Base-by-base conservation (phyloP, 2,888 invertebrate species). In the Neocrepidodera transversa region DNA sequence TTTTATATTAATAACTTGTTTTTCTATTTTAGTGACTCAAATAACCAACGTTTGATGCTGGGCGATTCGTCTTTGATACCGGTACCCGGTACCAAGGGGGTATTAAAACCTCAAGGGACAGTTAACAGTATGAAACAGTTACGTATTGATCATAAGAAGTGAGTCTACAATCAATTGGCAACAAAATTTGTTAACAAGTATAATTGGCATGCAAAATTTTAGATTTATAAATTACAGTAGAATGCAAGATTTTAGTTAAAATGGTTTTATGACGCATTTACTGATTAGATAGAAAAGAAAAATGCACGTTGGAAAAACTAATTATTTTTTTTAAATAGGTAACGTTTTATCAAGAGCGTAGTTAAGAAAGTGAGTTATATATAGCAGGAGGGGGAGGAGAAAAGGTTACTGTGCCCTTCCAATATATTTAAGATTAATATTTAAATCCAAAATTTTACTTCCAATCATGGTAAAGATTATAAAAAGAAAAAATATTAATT, bases 51-150 rank as follows among this genome's bases (percentile, higher is more conserved):
- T 28, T 81, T 96, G 60, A 87, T 95, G 79, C 82, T 95, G 48
- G 96, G 96, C 2, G 97, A 97, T 77, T 96, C 95, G 0, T 95
- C 95, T 0, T 92, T 95, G 85, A 86, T 96, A 71, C 93, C 93
- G 1, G 90, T 94, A 1, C 92, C 92, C 58, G 86, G 90, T 8
- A 86, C 86, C 70, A 86, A 86, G 71, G 84, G 89, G n/a, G 88
- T 92, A 11, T 79, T 95, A 42, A 93, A 95, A 76, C 87, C 92
- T 0, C 91, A 94, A 76, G 93, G 93, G 48, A 94, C 94, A 2
- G 88, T 95, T 50, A 93, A 92, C 54, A 93, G 93, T 77, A 79
- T 80, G 73, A 80, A 80, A 78, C 95, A 95, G 75, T 83, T 92
- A 74, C 85, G 95, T 28, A 91, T 94, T 50, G 95, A 95, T 77